These are phyloP conservation scores for Baccha elongata DNA, from an alignment of 2,888 invertebrate species.

Conservation along the genomic window DNA sequence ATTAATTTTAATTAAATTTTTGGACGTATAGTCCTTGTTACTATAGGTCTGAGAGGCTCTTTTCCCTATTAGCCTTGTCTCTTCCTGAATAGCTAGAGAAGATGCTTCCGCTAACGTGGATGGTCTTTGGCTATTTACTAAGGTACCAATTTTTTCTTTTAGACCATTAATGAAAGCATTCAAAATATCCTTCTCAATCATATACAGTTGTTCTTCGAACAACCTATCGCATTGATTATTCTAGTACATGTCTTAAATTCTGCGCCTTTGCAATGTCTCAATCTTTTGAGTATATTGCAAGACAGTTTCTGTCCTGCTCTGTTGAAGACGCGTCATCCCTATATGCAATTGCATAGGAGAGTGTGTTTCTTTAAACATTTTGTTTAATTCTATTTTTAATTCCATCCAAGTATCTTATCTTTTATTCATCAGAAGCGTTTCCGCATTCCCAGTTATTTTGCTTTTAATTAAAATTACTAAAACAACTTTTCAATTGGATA, in stretches of 20 bases:
- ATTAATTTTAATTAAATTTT: too few relatives aligned
- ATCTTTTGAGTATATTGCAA: conserved; percentile 17
- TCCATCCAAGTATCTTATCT: conserved; percentile 1
- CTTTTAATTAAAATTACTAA: conserved; percentile 4
- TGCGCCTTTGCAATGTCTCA: conserved; percentile 17
- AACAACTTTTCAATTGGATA: too few relatives aligned
- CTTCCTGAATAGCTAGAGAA: too few relatives aligned
- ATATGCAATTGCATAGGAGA: conserved; percentile 26
- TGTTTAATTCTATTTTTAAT: conserved; percentile 7
- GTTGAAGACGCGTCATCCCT: conserved; percentile 34
- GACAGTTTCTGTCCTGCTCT: conserved; percentile 25
- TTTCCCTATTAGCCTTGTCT: too few relatives aligned
- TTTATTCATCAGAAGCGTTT: conserved; percentile 20
- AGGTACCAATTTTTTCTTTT: conserved; percentile 20
- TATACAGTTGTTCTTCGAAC: conserved; percentile 20
- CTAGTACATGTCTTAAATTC: conserved; percentile 22
- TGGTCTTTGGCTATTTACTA: conserved; percentile 22
- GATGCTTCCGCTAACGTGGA: conserved; percentile 21
- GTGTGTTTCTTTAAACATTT: conserved; percentile 27
- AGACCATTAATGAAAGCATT: conserved; percentile 34
- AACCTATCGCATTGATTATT: conserved; percentile 24
- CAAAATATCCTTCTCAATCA: conserved; percentile 26
- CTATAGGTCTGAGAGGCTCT: too few relatives aligned
- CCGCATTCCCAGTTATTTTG: conserved; percentile 3
- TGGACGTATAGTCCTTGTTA: too few relatives aligned